Evolutionary conservation across 2,797 vertebrate genomes (phyloP).

Genomic region (Nyctibius grandis): DNA sequence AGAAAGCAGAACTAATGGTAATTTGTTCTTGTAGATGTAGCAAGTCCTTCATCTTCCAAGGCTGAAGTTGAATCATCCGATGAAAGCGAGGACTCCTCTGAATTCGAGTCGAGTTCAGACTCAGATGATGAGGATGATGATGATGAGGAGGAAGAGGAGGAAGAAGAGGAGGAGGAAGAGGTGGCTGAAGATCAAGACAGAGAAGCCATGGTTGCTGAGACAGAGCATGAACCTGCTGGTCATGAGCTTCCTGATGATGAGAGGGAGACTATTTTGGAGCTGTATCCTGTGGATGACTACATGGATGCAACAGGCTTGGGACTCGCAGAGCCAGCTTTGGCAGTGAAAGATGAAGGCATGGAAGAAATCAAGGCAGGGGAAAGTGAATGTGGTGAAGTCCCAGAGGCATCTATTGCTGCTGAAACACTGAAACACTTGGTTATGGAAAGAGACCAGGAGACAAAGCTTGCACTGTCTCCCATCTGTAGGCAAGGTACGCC

Average conservation of each 20-base stretch:
- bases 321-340: constrained; percentile 49
- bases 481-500: constrained; percentile 74
- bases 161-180: constrained; percentile 57
- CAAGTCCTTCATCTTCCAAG: constrained; percentile 81
- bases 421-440: constrained; percentile 59
- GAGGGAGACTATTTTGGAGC: constrained; percentile 64
- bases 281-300: constrained; percentile 51
- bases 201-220: constrained; percentile 64
- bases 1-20: neutral
- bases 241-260: constrained; percentile 57
- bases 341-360: constrained; percentile 60
- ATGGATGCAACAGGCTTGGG: constrained; percentile 34
- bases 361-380: constrained; percentile 45
- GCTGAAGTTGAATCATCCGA: constrained; percentile 80
- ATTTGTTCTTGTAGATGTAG: constrained; percentile 51
- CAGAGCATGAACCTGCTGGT: constrained; percentile 17
- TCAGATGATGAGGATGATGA: constrained; percentile 83
- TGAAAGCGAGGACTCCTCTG: constrained; percentile 84
- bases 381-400: constrained; percentile 13
- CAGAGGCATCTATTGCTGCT: constrained; percentile 34
- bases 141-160: constrained; percentile 44
- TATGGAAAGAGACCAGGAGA: constrained; percentile 62
- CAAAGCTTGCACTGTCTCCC: constrained; percentile 68
- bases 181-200: constrained; percentile 39
- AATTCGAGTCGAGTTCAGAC: constrained; percentile 87